A percentile compares a stretch with the other conserved stretches of the same genome.
Evolutionary conservation across 2,888 invertebrate genomes (phyloP).

Genomic region (Philopedon plagiatum): DNA sequence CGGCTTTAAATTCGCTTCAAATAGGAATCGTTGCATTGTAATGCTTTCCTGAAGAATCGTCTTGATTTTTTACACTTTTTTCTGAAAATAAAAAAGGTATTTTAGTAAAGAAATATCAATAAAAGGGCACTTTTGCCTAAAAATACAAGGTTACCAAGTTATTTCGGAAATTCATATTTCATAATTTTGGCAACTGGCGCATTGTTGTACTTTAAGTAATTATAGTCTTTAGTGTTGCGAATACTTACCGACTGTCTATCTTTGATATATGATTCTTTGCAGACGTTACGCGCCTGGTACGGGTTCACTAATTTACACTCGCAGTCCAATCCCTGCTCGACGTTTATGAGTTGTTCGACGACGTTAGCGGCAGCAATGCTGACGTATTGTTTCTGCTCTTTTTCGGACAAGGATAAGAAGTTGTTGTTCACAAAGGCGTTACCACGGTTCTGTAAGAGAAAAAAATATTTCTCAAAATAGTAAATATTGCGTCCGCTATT

Average conservation of each 20-base stretch:
- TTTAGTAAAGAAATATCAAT: too few relatives aligned
- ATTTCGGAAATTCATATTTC: too few relatives aligned
- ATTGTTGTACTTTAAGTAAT: too few relatives aligned
- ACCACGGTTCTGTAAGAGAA: conserved; percentile 73
- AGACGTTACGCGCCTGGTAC: conserved; percentile 60
- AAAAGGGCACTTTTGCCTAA: too few relatives aligned
- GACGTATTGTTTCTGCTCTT: conserved; percentile 74
- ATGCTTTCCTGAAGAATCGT: neutral
- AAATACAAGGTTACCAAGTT: too few relatives aligned
- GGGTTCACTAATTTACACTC: conserved; percentile 60
- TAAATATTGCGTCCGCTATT: neutral
- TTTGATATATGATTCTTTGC: conserved; percentile 59
- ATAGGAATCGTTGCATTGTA: conserved; percentile 4
- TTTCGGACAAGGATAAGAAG: conserved; percentile 70
- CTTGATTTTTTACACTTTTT: conserved; percentile 53
- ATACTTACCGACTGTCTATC: conserved; percentile 54
- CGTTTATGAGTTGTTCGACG: conserved; percentile 66
- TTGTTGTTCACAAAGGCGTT: conserved; percentile 77
- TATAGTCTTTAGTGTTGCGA: neutral
- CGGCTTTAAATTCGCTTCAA: conserved; percentile 21
- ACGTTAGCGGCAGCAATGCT: conserved; percentile 71
- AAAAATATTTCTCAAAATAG: too few relatives aligned
- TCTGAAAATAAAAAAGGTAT: conserved; percentile 55
- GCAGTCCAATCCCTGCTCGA: conserved; percentile 70
- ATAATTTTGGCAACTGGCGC: too few relatives aligned